Base-by-base conservation (phyloP, 2,888 invertebrate species). In the Noctua pronuba region DNA sequence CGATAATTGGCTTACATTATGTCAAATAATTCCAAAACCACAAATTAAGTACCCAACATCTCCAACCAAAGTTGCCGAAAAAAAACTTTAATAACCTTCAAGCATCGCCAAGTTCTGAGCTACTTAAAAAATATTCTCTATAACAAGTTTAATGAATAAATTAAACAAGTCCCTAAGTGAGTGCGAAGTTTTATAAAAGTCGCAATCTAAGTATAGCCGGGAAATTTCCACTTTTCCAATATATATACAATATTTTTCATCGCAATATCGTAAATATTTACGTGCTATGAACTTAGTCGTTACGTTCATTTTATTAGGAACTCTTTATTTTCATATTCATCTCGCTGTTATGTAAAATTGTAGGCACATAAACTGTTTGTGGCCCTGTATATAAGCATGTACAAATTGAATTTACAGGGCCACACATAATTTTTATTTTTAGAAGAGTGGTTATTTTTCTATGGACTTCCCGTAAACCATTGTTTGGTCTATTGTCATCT, bases 131-230 rank as follows among this genome's bases (percentile, higher is more conserved):
- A 81, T 35, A 44, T 52, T 69, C 49, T 52, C 49, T 67, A 55
- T 49, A 52, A 73, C 60, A 82, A 85, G 62, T 83, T 82, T 38
- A 65, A 84, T 84, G 73, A 84, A 84, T 86, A 84, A 86, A 83
- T 82, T 79, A 71, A 75, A 78, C 71, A 73, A 78, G 24, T 75
- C 35, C 28, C 58, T 65, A 71, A 83, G 77, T 75, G 70, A 65
- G 73, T 72, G 38, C 49, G 7, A 75, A 86, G 75, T 86, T 86
- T 68, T 28, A 8, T 41, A 72, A 67, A 79, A 55, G 28, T 72
- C 65, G 16, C 73, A 58, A 77, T 72, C 65, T 66, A n/a, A 55
- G 16, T 55, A 46, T 18, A 44, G 41, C 8, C 16, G n/a, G 21
- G 21, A 75, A 62, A 60, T 73, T 73, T 41, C 21, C 31, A 66